Percentiles rank a stretch among this genome's conserved stretches.
Evolutionary conservation across 2,113 vertebrate species (phyloP).

Genomic region (Takifugu bimaculatus): DNA sequence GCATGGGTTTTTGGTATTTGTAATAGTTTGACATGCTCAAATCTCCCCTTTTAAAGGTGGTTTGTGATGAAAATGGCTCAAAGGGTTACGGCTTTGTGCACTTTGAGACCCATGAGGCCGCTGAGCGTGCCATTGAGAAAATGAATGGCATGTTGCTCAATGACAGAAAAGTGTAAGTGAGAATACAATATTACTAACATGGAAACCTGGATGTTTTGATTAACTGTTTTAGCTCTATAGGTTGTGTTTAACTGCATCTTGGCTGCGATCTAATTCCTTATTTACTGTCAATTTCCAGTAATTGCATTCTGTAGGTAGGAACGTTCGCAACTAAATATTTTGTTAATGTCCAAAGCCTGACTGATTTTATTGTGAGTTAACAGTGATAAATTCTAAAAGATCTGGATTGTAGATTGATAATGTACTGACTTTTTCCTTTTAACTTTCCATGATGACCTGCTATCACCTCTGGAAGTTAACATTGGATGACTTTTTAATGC

Average conservation of each 20-base stretch:
- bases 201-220: neutral
- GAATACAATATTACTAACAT: conserved; percentile 7
- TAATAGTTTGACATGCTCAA: conserved; percentile 45
- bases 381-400: too few species aligned
- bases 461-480: too few species aligned
- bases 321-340: too few species aligned
- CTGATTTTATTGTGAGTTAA: too few species aligned
- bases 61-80: conserved; percentile 99
- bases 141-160: conserved; percentile 99
- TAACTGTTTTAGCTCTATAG: conserved; percentile 9
- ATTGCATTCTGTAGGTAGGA: too few species aligned
- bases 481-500: neutral
- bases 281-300: too few species aligned
- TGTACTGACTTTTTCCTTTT: too few species aligned
- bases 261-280: neutral
- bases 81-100: conserved; percentile 99
- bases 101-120: conserved; percentile 99
- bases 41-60: conserved; percentile 82
- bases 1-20: conserved; percentile 45
- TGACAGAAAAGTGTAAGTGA: conserved; percentile 99
- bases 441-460: too few species aligned
- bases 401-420: too few species aligned
- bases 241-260: conserved; percentile 39
- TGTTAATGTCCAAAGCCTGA: too few species aligned
- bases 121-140: conserved; percentile 98